Conservation (phyloP, 2,797 vertebrate genomes). For the Dallia pectoralis region DNA sequence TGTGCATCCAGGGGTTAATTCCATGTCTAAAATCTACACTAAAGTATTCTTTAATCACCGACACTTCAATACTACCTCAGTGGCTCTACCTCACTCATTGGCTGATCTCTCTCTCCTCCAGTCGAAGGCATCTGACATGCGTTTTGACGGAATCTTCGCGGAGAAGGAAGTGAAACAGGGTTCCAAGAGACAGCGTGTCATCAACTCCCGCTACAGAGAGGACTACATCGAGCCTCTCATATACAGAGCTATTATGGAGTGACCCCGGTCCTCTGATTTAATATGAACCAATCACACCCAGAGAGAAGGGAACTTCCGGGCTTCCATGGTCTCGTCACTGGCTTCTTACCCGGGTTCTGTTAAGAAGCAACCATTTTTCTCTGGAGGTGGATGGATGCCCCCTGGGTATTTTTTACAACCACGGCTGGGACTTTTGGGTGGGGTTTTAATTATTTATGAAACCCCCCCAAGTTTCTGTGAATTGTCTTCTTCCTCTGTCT, state of each 20-base stretch:
- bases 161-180: slow-evolving; percentile 89
- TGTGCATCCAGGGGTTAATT: not conserved
- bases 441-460: slow-evolving; percentile 28
- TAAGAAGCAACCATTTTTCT: slow-evolving; percentile 20
- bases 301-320: slow-evolving; percentile 6
- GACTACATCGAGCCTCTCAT: slow-evolving; percentile 94
- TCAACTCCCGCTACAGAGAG: slow-evolving; percentile 95
- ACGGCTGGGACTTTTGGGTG: slow-evolving; percentile 64
- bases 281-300: slow-evolving; percentile 5
- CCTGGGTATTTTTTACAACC: slow-evolving; percentile 56
- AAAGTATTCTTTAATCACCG: not conserved
- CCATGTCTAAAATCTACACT: not conserved
- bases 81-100: not conserved
- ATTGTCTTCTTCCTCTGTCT: slow-evolving; percentile 22
- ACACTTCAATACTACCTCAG: not conserved
- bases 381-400: slow-evolving; percentile 9
- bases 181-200: slow-evolving; percentile 92
- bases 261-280: slow-evolving; percentile 29
- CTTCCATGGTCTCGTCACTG: not conserved
- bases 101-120: slow-evolving; percentile 38
- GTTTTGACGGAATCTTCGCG: slow-evolving; percentile 90
- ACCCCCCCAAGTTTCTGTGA: slow-evolving; percentile 9
- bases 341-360: slow-evolving; percentile 15
- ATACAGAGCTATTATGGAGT: slow-evolving; percentile 97
- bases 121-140: slow-evolving; percentile 98